Evolutionary conservation across 2,113 vertebrate species (phyloP).

Genomic region (Larimichthys polyactis): DNA sequence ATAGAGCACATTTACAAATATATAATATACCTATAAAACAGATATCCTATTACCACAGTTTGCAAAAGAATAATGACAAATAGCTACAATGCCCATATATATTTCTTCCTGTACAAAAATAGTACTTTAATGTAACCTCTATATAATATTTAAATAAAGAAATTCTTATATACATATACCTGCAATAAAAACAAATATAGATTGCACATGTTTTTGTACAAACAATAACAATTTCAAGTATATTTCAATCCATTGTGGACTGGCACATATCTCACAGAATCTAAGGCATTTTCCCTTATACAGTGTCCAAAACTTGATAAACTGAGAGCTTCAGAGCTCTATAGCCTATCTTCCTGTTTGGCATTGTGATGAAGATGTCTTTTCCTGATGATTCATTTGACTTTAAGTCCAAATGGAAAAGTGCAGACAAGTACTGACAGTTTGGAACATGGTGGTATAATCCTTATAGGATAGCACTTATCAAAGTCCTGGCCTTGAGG

Average conservation of each 20-base stretch:
- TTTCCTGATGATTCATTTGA: conserved; percentile 76
- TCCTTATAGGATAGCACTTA: conserved; percentile 75
- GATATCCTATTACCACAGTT: conserved; percentile 82
- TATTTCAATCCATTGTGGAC: conserved; percentile 87
- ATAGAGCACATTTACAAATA: conserved; percentile 89
- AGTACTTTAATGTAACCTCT: conserved; percentile 87
- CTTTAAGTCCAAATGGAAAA: conserved; percentile 79
- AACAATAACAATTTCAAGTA: conserved; percentile 95
- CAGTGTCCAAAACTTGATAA: conserved; percentile 76
- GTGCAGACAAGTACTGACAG: conserved; percentile 73
- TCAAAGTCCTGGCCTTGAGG: conserved; percentile 72
- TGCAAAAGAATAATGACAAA: conserved; percentile 85
- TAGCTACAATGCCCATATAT: conserved; percentile 95
- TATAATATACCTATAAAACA: conserved; percentile 82
- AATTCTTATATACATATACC: conserved; percentile 88
- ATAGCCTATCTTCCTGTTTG: conserved; percentile 67
- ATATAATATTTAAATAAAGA: conserved; percentile 93
- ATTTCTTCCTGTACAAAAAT: conserved; percentile 97
- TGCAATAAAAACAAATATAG: conserved; percentile 82
- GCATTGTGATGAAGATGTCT: conserved; percentile 70
- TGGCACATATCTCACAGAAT: conserved; percentile 82
- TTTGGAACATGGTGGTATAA: conserved; percentile 65
- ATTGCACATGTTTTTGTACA: conserved; percentile 97
- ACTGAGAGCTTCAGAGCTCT: conserved; percentile 65
- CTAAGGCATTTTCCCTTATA: conserved; percentile 82